Evolutionary conservation across 1,140 invertebrate species (phyloP).

Genomic region (Schmidtea mediterranea): DNA sequence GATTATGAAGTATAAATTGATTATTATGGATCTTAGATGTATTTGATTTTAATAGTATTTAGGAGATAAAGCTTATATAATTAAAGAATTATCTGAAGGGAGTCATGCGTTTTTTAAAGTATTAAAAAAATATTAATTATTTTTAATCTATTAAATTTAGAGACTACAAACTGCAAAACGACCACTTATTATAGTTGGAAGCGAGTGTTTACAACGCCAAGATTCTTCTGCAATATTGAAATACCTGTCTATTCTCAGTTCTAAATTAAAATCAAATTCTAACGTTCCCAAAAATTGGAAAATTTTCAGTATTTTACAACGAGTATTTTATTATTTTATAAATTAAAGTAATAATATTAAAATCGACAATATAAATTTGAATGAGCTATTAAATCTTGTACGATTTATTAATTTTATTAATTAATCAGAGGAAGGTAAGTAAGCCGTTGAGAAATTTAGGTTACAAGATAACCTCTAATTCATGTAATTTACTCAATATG

Average conservation of each 20-base stretch:
- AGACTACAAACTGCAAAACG: slow-evolving; percentile 48
- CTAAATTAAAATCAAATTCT: background rate
- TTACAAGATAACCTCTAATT: too few relatives aligned
- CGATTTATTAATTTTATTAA: too few relatives aligned
- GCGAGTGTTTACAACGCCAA: slow-evolving; percentile 13
- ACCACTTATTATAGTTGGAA: slow-evolving; percentile 68
- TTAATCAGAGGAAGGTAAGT: too few relatives aligned
- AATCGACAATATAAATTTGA: background rate
- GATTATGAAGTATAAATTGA: slow-evolving; percentile 43
- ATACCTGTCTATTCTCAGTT: background rate
- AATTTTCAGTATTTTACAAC: slow-evolving; percentile 64
- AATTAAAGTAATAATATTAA: background rate
- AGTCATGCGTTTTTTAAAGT: slow-evolving; percentile 42
- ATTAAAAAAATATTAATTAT: slow-evolving; percentile 6
- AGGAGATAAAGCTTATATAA: slow-evolving; percentile 42
- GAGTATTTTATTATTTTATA: slow-evolving; percentile 35
- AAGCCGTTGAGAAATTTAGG: too few relatives aligned
- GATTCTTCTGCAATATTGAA: background rate
- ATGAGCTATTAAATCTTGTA: too few relatives aligned
- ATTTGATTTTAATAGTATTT: slow-evolving; percentile 37
- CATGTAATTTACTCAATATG: too few relatives aligned
- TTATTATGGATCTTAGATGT: too few relatives aligned
- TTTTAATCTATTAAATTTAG: slow-evolving; percentile 15
- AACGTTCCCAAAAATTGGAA: slow-evolving; percentile 33
- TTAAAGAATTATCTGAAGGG: slow-evolving; percentile 45